Conservation (phyloP, 2,113 vertebrate species). For the Sturnus vulgaris region DNA sequence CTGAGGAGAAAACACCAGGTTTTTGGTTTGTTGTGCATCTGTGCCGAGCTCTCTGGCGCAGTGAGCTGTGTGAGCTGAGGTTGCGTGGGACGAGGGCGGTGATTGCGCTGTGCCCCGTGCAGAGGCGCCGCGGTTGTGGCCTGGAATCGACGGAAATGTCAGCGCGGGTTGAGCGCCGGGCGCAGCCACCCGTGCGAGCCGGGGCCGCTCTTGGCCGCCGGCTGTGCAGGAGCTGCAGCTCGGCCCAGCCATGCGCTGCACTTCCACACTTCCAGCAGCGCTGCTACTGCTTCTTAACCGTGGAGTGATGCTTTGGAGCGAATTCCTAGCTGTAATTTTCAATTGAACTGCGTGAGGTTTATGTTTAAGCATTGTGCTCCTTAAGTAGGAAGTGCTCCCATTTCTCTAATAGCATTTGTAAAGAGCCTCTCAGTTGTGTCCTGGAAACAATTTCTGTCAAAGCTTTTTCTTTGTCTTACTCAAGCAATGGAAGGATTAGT, state of each 20-base stretch:
- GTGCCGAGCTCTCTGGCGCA: accelerated
- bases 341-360: background rate
- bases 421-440: background rate
- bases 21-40: background rate
- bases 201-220: too few species aligned
- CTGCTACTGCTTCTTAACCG: accelerated
- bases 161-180: too few species aligned
- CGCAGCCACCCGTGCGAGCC: too few species aligned
- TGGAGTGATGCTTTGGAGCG: background rate
- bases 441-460: background rate
- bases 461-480: background rate
- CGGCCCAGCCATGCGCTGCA: too few species aligned
- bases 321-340: background rate
- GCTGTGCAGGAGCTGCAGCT: too few species aligned
- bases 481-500: background rate
- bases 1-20: background rate
- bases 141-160: background rate
- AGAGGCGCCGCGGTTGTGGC: background rate
- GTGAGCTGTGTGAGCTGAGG: background rate
- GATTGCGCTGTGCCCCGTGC: background rate
- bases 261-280: background rate
- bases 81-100: background rate
- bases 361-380: background rate
- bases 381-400: background rate
- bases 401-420: background rate